These are phyloP conservation scores for Notamacropus eugenii DNA, from an alignment of 2,797 vertebrate species.

Conservation along the genomic window DNA sequence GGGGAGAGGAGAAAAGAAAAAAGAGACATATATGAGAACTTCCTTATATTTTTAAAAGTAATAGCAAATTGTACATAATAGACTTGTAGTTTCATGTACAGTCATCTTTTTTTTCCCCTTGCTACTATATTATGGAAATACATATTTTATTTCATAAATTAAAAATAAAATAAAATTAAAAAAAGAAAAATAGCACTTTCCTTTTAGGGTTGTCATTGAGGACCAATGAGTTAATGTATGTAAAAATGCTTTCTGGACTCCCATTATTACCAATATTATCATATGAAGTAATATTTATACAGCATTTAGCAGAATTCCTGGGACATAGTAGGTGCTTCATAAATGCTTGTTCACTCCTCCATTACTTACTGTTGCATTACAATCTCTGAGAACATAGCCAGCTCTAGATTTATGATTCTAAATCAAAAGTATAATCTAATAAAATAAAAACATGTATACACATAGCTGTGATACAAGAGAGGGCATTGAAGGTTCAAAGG, in stretches of 20 bases:
- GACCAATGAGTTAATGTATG: background rate
- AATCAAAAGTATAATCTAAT: background rate
- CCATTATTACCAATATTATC: background rate
- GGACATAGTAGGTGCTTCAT: background rate
- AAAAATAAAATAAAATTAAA: background rate
- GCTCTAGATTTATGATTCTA: background rate
- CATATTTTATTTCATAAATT: background rate
- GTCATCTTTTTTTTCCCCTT: background rate
- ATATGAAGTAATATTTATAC: background rate
- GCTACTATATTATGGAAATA: background rate
- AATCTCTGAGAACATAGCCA: background rate
- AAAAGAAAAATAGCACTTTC: background rate
- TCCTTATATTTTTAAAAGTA: background rate
- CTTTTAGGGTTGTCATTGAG: background rate
- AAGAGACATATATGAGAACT: background rate
- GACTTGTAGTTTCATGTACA: background rate
- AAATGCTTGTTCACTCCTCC: background rate
- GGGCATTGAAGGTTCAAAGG: background rate
- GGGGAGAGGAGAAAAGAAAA: background rate
- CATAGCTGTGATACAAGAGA: background rate
- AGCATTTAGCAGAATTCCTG: background rate
- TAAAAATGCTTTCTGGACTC: background rate
- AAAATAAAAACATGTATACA: background rate
- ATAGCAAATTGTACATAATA: background rate
- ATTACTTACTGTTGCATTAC: background rate